A percentile compares a stretch with the other conserved stretches of the same genome.
Conservation (phyloP, 2,888 invertebrate species). For the Diaprepes abbreviatus region DNA sequence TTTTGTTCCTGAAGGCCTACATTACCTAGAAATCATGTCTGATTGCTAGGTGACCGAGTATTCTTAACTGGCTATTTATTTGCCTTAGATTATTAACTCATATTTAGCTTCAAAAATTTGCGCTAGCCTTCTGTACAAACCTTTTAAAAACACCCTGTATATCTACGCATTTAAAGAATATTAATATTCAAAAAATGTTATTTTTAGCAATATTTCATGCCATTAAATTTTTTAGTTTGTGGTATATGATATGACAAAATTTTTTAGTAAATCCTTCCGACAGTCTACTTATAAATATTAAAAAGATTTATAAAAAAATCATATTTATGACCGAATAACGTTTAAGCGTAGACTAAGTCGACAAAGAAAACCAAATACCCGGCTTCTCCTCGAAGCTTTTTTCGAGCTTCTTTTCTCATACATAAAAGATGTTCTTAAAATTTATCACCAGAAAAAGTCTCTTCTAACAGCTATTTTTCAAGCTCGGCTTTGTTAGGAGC, state of each 20-base stretch:
- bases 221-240: too few species aligned
- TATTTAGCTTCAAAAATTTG: too few species aligned
- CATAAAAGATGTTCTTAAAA: constrained; percentile 33
- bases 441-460: constrained; percentile 30
- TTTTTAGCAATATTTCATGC: too few species aligned
- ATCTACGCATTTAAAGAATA: too few species aligned
- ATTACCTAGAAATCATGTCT: too few species aligned
- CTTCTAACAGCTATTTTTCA: constrained; percentile 31
- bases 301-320: constrained; percentile 23
- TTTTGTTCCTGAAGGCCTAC: too few species aligned
- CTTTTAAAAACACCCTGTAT: too few species aligned
- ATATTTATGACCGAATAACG: constrained; percentile 31
- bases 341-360: constrained; percentile 24
- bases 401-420: constrained; percentile 23
- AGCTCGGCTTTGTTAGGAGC: constrained; percentile 23
- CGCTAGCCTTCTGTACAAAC: too few species aligned
- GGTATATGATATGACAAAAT: not conserved
- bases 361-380: constrained; percentile 36
- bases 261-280: constrained; percentile 1
- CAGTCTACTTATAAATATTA: constrained; percentile 31
- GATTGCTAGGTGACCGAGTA: too few species aligned
- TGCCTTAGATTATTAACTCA: too few species aligned
- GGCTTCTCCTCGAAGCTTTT: constrained; percentile 21
- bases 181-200: too few species aligned
- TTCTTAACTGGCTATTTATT: too few species aligned